Percentiles rank a stretch among this genome's conserved stretches.
Evolutionary conservation across 2,797 vertebrate species (phyloP).

Genomic region (Lacerta viridis): DNA sequence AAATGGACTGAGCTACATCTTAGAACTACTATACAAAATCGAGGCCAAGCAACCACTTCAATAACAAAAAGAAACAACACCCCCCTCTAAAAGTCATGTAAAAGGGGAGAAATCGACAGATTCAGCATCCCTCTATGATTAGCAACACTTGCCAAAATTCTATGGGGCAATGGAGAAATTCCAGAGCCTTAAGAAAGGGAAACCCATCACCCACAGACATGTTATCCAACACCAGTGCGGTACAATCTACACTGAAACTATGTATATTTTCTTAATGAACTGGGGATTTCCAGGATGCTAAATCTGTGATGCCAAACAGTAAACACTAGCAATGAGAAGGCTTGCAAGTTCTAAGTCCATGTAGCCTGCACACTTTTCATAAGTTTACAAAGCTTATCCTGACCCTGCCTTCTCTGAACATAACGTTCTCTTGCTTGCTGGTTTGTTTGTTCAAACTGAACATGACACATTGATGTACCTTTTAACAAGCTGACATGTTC

Average conservation of each 20-base stretch:
- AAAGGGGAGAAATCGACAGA: not conserved
- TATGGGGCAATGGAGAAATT: not conserved
- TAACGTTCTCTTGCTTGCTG: constrained; percentile 49
- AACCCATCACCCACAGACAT: not conserved
- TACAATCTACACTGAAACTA: not conserved
- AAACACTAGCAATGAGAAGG: not conserved
- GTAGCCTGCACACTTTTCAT: not conserved
- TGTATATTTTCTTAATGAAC: not conserved
- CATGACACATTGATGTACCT: constrained; percentile 31
- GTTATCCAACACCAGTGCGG: not conserved
- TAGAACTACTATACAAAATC: too few relatives aligned
- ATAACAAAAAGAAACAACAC: not conserved
- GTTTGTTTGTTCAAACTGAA: constrained; percentile 45
- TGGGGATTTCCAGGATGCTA: not conserved
- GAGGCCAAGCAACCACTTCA: not conserved
- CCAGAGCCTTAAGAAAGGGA: not conserved
- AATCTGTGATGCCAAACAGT: not conserved
- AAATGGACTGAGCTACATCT: not conserved
- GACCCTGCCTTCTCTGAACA: constrained; percentile 45
- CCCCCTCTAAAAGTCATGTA: not conserved
- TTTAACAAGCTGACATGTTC: constrained; percentile 24
- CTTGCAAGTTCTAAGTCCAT: not conserved
- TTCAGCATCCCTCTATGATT: not conserved
- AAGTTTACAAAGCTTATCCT: constrained; percentile 36
- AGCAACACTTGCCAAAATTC: not conserved